Percentiles rank a stretch among this genome's conserved stretches.
phyloP scores from a whole-genome alignment of 2,797 vertebrate genomes.

The Clarias platycephalus region DNA sequence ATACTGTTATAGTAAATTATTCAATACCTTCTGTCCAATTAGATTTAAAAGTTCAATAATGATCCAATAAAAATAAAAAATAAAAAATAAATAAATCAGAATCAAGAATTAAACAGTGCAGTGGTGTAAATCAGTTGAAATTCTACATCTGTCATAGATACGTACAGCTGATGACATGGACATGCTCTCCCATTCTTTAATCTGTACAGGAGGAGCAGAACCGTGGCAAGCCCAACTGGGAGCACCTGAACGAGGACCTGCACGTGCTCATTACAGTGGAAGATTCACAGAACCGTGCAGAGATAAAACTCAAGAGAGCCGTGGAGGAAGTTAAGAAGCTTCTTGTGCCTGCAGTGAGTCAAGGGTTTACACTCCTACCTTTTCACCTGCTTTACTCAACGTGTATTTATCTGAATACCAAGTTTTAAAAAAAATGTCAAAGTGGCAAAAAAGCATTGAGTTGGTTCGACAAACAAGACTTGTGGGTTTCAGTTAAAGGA shows the following conservation, averaged over 20 bases:
- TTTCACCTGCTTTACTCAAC: background rate
- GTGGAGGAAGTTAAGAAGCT: slow-evolving; percentile 98
- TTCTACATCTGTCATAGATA: slow-evolving; percentile 39
- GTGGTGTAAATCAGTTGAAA: slow-evolving; percentile 2
- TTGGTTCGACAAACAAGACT: slow-evolving; percentile 44
- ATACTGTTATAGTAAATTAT: background rate
- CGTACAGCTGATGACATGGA: background rate
- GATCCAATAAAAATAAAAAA: too few relatives aligned
- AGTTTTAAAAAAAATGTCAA: slow-evolving; percentile 13
- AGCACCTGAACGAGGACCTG: slow-evolving; percentile 97
- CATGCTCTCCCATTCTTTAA: background rate
- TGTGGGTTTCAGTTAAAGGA: slow-evolving; percentile 24
- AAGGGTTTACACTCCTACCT: slow-evolving; percentile 15
- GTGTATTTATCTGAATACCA: slow-evolving; percentile 31
- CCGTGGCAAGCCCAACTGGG: slow-evolving; percentile 98
- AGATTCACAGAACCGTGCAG: slow-evolving; percentile 97
- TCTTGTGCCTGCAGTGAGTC: slow-evolving; percentile 94
- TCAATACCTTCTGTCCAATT: background rate
- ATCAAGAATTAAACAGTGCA: background rate
- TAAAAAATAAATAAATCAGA: background rate
- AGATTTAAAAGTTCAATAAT: background rate
- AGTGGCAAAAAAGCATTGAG: slow-evolving; percentile 46
- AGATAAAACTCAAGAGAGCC: slow-evolving; percentile 96
- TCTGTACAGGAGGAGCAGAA: slow-evolving; percentile 92
- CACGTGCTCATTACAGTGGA: slow-evolving; percentile 99